Evolutionary conservation across 2,888 invertebrate genomes (phyloP), one percentile per base, ranked within the genome.

Genomic region (Cheilosia grossa): DNA sequence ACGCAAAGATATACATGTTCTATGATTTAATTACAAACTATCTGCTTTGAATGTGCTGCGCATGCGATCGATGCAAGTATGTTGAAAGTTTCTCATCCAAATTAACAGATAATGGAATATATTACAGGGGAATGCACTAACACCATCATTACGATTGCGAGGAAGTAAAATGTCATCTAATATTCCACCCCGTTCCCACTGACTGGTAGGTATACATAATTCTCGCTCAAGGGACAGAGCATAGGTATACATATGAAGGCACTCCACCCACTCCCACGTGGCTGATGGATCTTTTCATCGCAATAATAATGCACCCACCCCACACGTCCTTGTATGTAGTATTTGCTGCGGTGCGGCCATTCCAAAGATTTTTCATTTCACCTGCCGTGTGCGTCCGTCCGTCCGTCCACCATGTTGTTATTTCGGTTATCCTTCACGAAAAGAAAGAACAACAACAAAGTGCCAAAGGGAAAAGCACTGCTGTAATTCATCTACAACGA

Each of bases 91-190:
- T 72, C 70, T 72, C 85, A 85, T 85, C 85, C 72, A 63, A 81
- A 85, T 81, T 85, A 81, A 81, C 75, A 75, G 85, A 85, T 85
- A 85, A 85, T 85, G 67, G 75, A 64, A n/a, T 53, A 13, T 27
- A n/a, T 19, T 40, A 37, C 42, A 66, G 72, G 61, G 67, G 61
- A 73, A 67, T 72, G 59, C 78, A 72, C 82, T 56, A 78, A 78
- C 64, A 78, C 72, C 58, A 82, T 82, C 75, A 53, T 64, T 77
- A n/a, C 19, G 40, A 58, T 64, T 77, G 21, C 19, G 47, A 77
- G 58, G 64, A 70, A 82, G 58, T 72, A 33, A 77, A 77, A 77
- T 77, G 77, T 77, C 82, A 82, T 82, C 77, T 69, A 82, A 77
- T 64, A 82, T 82, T 82, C 82, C n/a, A 5, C 21, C 64, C 21